phyloP scores from a whole-genome alignment of 2,888 invertebrate species.

The Caenorhabditis auriculariae region DNA sequence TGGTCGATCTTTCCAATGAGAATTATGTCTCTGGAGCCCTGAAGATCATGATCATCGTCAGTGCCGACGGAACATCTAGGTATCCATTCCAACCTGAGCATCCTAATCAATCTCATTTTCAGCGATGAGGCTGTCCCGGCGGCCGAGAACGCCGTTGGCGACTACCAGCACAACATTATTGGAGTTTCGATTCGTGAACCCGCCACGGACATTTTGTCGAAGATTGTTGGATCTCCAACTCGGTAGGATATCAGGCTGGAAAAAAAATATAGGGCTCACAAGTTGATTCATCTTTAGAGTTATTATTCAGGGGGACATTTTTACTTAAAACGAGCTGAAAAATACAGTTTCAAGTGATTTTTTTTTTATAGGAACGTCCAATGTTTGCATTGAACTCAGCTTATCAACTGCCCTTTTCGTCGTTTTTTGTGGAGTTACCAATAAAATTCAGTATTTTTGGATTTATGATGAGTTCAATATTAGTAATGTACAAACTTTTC shows the following conservation, averaged over 20 bases:
- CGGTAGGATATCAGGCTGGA: too few species aligned
- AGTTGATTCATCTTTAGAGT: neutral
- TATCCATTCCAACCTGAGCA: conserved; percentile 2
- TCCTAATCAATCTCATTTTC: conserved; percentile 1
- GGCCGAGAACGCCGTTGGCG: conserved; percentile 41
- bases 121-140: conserved; percentile 46
- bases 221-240: conserved; percentile 40
- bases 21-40: conserved; percentile 47
- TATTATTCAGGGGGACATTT: too few species aligned
- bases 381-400: too few species aligned
- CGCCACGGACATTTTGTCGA: conserved; percentile 38
- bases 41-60: conserved; percentile 47
- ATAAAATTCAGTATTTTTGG: neutral
- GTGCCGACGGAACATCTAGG: conserved; percentile 54
- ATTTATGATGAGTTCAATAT: too few species aligned
- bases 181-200: conserved; percentile 50
- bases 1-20: conserved; percentile 42
- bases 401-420: too few species aligned
- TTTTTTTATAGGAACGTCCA: too few species aligned
- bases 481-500: too few species aligned
- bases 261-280: neutral
- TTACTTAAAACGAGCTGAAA: too few species aligned
- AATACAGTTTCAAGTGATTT: too few species aligned
- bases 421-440: neutral
- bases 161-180: conserved; percentile 46